Base-by-base conservation (phyloP, 1,140 invertebrate species). In the Cyphomyrmex costatus region DNA sequence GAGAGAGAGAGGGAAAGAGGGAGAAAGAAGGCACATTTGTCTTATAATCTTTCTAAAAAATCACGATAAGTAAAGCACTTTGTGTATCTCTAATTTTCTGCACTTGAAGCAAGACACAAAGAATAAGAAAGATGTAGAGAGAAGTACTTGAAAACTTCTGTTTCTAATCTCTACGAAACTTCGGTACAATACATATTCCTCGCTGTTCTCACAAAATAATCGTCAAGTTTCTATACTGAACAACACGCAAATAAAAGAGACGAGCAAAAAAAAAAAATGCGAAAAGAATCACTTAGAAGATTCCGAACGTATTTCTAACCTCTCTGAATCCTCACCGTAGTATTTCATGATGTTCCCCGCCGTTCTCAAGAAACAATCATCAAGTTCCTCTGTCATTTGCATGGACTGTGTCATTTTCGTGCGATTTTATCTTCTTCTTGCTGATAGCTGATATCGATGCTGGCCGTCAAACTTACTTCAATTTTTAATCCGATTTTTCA, bases 121-220 rank as follows among this genome's bases (percentile, higher is more conserved):
- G 30, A 42, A 53, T 16, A 19, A n/a, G 6, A 49, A 33, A 30
- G 46, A 77, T 19, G 19, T 70, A 3, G 21, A 30, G 56, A n/a
- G 53, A 33, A n/a, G 19, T 5, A 56, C 8, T n/a, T 3, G 3
- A 5, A n/a, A 65, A 7, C 53, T 46, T 21, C n/a, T 21, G 21
- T 79, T 42, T 0, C 36, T 56, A 86, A 89, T 74, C 76, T 89
- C 21, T 19, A 8, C 36, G 79, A 27, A 66, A 14, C 30, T 82
- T 86, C 80, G 92, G 89, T 89, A 30, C 77, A 91, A n/a, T 92
- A 66, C 27, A 92, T 86, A 46, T 91, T 88, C n/a, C 30, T 82
- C n/a, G 91, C 89, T 16, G 87, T 91, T 89, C 85, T 92, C 51
- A 85, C 56, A 10, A 84, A 89, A 82, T 12, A 77, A 27, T 86